Evolutionary conservation across 2,113 vertebrate genomes (phyloP).

Genomic region (Alligator sinensis): DNA sequence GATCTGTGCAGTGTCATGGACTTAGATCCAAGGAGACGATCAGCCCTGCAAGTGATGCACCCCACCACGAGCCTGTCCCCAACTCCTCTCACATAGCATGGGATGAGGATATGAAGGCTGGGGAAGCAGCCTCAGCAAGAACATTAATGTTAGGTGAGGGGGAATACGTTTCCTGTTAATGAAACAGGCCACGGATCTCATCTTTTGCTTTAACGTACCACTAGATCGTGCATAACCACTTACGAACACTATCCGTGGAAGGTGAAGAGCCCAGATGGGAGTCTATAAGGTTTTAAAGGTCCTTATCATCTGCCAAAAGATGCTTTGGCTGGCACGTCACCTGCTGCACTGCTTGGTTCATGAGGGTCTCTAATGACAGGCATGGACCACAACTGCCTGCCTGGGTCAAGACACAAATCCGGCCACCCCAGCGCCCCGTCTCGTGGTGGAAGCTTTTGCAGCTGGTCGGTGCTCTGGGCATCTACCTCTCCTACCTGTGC

Average conservation of each 20-base stretch:
- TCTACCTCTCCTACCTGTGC: neutral
- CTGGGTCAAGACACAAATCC: no score
- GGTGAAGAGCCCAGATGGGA: neutral
- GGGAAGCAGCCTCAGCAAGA: constrained; percentile 36
- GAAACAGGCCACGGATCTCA: neutral
- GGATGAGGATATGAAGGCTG: neutral
- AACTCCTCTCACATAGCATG: neutral
- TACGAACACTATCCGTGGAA: neutral
- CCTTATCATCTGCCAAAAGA: neutral
- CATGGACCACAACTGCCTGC: no score
- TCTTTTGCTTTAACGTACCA: neutral
- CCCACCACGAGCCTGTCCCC: constrained; percentile 22
- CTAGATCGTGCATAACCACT: neutral
- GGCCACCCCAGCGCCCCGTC: no score
- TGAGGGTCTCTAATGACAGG: no score
- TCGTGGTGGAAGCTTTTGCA: no score
- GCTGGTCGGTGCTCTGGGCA: neutral
- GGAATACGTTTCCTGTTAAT: constrained; percentile 10
- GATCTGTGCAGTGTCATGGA: neutral
- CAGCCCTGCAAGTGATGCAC: neutral
- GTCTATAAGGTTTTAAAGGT: neutral
- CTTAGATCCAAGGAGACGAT: neutral
- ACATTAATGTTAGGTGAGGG: neutral
- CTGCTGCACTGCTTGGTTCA: no score
- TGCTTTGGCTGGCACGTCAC: no score